A percentile compares a stretch with the other conserved stretches of the same genome.
These are phyloP conservation scores for Diploscapter pachys DNA, from an alignment of 1,140 invertebrate species.

Conservation along the genomic window DNA sequence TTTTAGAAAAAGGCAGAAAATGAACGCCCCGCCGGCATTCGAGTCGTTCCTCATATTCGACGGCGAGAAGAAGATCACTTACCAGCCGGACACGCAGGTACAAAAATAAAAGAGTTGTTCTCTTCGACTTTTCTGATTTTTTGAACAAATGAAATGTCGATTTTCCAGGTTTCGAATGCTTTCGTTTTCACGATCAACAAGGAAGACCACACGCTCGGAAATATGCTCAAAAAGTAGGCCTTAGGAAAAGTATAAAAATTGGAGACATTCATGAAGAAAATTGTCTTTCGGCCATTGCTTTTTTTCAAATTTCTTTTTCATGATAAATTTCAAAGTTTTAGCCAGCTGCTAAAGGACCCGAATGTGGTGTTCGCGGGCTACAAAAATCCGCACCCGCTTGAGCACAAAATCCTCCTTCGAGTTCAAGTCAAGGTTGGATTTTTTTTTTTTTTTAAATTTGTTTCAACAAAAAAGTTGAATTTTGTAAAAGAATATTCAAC, in stretches of 20 bases:
- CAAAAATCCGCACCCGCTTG: conserved; percentile 86
- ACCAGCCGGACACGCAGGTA: conserved; percentile 92
- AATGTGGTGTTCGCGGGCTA: conserved; percentile 48
- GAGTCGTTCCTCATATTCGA: conserved; percentile 96
- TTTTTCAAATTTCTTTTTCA: conserved; percentile 17
- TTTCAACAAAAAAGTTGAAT: too few relatives aligned
- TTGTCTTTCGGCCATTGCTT: not conserved
- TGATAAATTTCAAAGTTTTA: conserved; percentile 37
- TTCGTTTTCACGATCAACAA: conserved; percentile 99
- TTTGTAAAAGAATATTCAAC: too few relatives aligned
- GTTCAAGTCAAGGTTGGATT: conserved; percentile 40
- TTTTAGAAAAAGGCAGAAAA: conserved; percentile 58
- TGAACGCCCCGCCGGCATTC: conserved; percentile 98
- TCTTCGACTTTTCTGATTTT: not conserved
- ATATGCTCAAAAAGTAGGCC: conserved; percentile 94
- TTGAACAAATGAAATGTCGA: too few relatives aligned
- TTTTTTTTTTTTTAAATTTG: too few relatives aligned
- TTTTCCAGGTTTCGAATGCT: conserved; percentile 79
- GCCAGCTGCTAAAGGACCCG: conserved; percentile 49
- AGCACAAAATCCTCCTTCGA: conserved; percentile 88
- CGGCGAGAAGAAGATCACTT: conserved; percentile 97
- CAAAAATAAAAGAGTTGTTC: too few relatives aligned
- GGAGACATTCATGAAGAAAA: too few relatives aligned
- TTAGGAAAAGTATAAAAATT: too few relatives aligned
- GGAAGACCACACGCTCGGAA: conserved; percentile 97